Conservation (phyloP, 2,113 vertebrate species). For the Gopherus flavomarginatus region DNA sequence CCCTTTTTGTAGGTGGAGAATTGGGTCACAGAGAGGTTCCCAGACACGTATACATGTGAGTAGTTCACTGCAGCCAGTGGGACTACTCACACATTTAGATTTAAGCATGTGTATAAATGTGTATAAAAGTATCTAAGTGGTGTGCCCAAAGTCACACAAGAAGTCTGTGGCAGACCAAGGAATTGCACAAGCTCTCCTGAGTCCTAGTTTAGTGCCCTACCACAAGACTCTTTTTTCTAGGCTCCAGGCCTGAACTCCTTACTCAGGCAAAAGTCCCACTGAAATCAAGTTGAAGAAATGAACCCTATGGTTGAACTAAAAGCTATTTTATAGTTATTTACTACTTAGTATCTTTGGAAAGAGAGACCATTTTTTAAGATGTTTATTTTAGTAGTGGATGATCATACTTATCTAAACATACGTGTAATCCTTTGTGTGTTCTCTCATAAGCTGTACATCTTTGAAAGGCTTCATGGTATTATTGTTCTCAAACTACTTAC, state of each 20-base stretch:
- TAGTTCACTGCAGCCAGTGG: neutral
- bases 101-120: neutral
- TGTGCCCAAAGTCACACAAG: rapidly evolving
- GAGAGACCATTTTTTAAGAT: neutral
- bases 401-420: neutral
- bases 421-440: neutral
- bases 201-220: rapidly evolving
- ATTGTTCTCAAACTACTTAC: neutral
- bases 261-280: rapidly evolving
- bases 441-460: neutral
- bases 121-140: rapidly evolving
- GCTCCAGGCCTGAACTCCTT: rapidly evolving
- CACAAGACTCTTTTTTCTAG: rapidly evolving
- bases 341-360: neutral
- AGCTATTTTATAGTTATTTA: rapidly evolving
- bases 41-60: neutral
- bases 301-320: neutral
- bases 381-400: neutral
- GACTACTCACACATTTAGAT: neutral
- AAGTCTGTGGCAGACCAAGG: rapidly evolving
- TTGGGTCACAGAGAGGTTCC: neutral
- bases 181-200: rapidly evolving
- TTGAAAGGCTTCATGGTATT: neutral
- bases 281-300: too few species aligned
- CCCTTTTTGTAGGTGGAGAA: neutral